Base-by-base conservation (phyloP, 2,113 vertebrate species). In the Bettongia penicillata region DNA sequence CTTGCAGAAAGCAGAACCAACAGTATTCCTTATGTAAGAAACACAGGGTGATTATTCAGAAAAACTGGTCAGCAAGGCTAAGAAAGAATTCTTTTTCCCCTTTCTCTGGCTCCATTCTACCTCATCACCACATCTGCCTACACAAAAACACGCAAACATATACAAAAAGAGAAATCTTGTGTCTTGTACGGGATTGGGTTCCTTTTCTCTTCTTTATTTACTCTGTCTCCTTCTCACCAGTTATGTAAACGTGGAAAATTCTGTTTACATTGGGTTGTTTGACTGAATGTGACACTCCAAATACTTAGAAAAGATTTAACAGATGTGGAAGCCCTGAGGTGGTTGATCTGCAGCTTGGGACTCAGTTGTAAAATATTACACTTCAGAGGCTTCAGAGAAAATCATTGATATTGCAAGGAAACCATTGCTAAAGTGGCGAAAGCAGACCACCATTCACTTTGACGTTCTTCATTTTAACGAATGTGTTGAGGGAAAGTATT, bases 391-490 rank as follows among this genome's bases (percentile, higher is more conserved):
- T 96, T 92, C 97, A 77, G 55, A 94, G 94, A 96, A 97, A 97
- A 97, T 96, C 91, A 93, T 68, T 95, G 95, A 55, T 93, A 95
- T 1, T 2, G n/a, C 77, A 92, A 93, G 94, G 96, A 97, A 97
- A 91, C 90, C n/a, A 96, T 98, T 97, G 93, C 92, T 96, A 96
- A 97, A 98, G 95, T 96, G 95, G 96, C 95, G 23, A 96, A 92
- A 96, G 93, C 90, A 95, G 96, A 96, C 94, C 57, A 93, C 51
- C 95, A n/a, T 95, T 51, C 94, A 90, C 97, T 96, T 92, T 92
- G 92, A 96, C 90, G 92, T 90, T 97, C 93, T 96, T 91, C 49
- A 93, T 97, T 97, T 96, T 97, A 96, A 47, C 97, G 96, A 97
- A 94, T 93, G 91, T 47, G 77, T 28, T 91, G 92, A 93, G 31